A percentile compares a stretch with the other conserved stretches of the same genome.
Evolutionary conservation across 1,140 invertebrate genomes (phyloP).

Genomic region (Trichogramma pretiosum): DNA sequence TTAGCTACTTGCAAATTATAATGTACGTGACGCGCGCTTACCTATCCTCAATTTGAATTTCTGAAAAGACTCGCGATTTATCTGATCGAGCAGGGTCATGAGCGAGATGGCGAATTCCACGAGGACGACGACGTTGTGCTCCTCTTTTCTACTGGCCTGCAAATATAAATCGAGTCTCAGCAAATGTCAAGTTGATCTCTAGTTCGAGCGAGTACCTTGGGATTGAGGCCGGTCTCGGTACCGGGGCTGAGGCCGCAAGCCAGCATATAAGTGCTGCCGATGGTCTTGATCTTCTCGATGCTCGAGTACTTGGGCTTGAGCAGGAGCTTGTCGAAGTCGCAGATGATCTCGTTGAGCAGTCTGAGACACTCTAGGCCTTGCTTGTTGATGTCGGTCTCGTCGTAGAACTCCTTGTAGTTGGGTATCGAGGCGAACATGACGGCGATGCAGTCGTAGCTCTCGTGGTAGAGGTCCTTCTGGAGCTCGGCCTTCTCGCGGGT

Average conservation of each 20-base stretch:
- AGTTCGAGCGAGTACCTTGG: no score
- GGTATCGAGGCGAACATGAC: slow-evolving; percentile 98
- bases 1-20: background rate
- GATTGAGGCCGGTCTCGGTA: no score
- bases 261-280: slow-evolving; percentile 97
- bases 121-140: slow-evolving; percentile 79
- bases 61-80: slow-evolving; percentile 95
- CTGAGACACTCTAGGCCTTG: slow-evolving; percentile 91
- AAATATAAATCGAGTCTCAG: background rate
- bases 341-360: slow-evolving; percentile 95
- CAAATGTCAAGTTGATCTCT: slow-evolving; percentile 3
- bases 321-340: slow-evolving; percentile 95
- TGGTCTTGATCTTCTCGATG: slow-evolving; percentile 98
- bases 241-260: slow-evolving; percentile 86
- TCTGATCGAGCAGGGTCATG: slow-evolving; percentile 85
- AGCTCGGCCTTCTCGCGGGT: slow-evolving; percentile 59
- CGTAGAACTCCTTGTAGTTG: slow-evolving; percentile 98
- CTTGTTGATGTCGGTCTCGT: slow-evolving; percentile 93
- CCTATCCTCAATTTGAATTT: slow-evolving; percentile 86
- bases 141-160: slow-evolving; percentile 59
- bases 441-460: slow-evolving; percentile 86
- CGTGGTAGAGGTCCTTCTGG: slow-evolving; percentile 90
- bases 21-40: slow-evolving; percentile 39
- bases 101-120: slow-evolving; percentile 91
- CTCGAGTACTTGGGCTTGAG: slow-evolving; percentile 88